phyloP scores from a whole-genome alignment of 2,888 invertebrate species.

The Drosophila tripunctata region DNA sequence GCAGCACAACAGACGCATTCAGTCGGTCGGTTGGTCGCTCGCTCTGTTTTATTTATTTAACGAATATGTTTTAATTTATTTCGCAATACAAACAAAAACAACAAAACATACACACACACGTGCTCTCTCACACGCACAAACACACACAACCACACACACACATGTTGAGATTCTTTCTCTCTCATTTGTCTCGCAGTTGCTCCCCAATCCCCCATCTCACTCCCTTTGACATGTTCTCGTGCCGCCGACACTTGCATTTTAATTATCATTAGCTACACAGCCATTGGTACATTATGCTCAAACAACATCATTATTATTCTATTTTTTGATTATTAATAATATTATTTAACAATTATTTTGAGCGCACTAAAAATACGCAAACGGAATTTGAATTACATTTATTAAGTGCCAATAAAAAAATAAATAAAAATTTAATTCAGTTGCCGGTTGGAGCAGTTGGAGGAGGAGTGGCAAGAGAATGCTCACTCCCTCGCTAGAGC shows the following conservation, averaged over 20 bases:
- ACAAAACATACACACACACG: slow-evolving; percentile 5
- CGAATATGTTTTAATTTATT: slow-evolving; percentile 75
- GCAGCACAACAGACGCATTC: slow-evolving; percentile 24
- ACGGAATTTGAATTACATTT: slow-evolving; percentile 26
- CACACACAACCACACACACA: slow-evolving; percentile 9
- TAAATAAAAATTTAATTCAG: slow-evolving; percentile 17
- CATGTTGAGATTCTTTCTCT: slow-evolving; percentile 22
- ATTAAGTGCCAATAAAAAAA: slow-evolving; percentile 23
- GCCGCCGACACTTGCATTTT: slow-evolving; percentile 41
- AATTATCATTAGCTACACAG: slow-evolving; percentile 13
- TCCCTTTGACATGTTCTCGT: not conserved
- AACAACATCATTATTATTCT: slow-evolving; percentile 1
- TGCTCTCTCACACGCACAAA: no score
- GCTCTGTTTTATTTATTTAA: slow-evolving; percentile 67
- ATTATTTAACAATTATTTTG: slow-evolving; percentile 19
- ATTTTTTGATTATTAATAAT: slow-evolving; percentile 32
- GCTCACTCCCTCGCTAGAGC: no score
- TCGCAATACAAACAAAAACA: slow-evolving; percentile 54
- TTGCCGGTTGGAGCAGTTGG: not conserved
- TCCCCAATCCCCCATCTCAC: not conserved
- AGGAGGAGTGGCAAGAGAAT: no score
- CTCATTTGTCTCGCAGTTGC: not conserved
- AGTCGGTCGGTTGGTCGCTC: slow-evolving; percentile 4
- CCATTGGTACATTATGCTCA: slow-evolving; percentile 1
- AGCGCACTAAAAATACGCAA: slow-evolving; percentile 47